Base-by-base conservation (phyloP, 2,888 invertebrate species). In the Athrips mouffetella region DNA sequence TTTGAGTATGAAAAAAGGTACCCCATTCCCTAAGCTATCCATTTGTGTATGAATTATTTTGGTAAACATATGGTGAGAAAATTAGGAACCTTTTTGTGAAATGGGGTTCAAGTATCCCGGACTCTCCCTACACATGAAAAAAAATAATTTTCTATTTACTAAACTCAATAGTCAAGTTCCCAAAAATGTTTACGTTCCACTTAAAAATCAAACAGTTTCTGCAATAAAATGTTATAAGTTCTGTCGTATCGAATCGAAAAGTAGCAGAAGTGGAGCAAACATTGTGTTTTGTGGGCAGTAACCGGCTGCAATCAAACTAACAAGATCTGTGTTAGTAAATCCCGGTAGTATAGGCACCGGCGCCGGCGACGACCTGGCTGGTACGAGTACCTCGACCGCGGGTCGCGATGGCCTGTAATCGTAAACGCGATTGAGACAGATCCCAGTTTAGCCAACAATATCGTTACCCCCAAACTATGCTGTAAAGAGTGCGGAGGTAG, bases 361-460 rank as follows among this genome's bases (percentile, higher is more conserved):
- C 16, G 15, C 5, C 3, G 31, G 5, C 15, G 11, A 20, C n/a
- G n/a, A 18, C 18, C 2, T 5, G 18, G 18, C 20, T 18, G n/a
- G 18, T 18, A 2, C 42, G 33, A 18, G 21, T 11, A 6, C 2
- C 7, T 7, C 13, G 37, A 27, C n/a, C 29, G 29, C 41, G 33
- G 20, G 30, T n/a, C 21, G 35, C 35, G 35, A 27, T n/a, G 20
- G 6, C 25, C 18, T 15, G 49, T 20, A 18, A 18, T 55, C 63
- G 60, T 56, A 59, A 59, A 23, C 52, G 48, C 53, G 59, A 67
- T 61, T 58, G 58, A 48, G 47, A 50, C 54, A 51, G 60, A 69
- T 62, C 66, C 67, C 63, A 65, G 62, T 67, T 73, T 71, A 70
- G 67, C 67, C 61, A 58, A 70, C 72, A 69, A 73, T 77, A 72